Conservation (phyloP, 2,888 invertebrate genomes). For the Unio delphinus region DNA sequence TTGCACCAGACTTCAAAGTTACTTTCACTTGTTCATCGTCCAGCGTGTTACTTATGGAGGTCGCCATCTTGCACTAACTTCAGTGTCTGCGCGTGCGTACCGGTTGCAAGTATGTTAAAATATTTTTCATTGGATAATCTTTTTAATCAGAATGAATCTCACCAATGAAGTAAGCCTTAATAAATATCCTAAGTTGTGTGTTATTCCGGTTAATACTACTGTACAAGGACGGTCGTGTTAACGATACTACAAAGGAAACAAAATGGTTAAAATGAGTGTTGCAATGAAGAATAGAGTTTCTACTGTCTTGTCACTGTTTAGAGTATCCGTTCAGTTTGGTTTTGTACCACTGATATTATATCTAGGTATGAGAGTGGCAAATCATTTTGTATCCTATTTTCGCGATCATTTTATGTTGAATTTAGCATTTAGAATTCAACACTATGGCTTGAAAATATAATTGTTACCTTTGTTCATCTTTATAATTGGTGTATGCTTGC, state of each 20-base stretch:
- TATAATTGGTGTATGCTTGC: too few species aligned
- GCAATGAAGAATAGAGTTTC: conserved; percentile 78
- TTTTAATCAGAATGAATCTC: too few species aligned
- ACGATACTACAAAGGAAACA: not conserved
- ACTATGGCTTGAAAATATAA: too few species aligned
- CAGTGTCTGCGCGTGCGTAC: not conserved
- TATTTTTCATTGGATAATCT: too few species aligned
- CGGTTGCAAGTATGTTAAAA: too few species aligned
- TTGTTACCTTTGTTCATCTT: too few species aligned
- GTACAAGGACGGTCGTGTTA: not conserved
- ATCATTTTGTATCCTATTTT: conserved; percentile 2
- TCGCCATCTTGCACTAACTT: conserved; percentile 28
- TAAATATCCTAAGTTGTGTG: too few species aligned
- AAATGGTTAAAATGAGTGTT: conserved; percentile 64
- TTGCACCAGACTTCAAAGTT: conserved; percentile 42
- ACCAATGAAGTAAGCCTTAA: too few species aligned
- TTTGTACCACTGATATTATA: conserved; percentile 81
- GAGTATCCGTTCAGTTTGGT: conserved; percentile 80
- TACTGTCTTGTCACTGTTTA: conserved; percentile 76
- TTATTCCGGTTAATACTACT: too few species aligned
- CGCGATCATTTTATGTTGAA: conserved; percentile 1
- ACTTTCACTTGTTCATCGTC: conserved; percentile 30
- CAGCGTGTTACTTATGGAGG: conserved; percentile 33
- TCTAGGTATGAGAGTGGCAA: conserved; percentile 73
- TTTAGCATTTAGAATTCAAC: too few species aligned